These are phyloP conservation scores for Dioctria linearis DNA, from an alignment of 2,888 invertebrate genomes.

Conservation along the genomic window DNA sequence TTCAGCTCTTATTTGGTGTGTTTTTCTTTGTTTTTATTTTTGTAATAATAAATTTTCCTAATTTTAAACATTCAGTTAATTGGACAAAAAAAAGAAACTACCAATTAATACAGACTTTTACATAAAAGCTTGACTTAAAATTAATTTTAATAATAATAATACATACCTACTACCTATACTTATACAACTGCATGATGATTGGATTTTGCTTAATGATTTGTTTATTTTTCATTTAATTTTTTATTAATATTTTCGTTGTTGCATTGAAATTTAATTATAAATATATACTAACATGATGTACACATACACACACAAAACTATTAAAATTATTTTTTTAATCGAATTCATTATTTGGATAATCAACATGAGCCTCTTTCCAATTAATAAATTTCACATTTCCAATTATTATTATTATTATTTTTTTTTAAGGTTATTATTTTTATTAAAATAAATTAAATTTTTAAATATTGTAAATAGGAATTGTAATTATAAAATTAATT, in stretches of 20 bases:
- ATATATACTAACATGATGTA: conserved; percentile 3
- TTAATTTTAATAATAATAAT: background rate
- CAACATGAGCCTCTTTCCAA: too few relatives aligned
- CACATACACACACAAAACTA: background rate
- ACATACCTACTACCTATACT: too few relatives aligned
- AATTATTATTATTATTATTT: too few relatives aligned
- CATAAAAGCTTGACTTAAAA: background rate
- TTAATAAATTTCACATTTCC: too few relatives aligned
- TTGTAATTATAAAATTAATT: too few relatives aligned
- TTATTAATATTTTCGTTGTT: background rate
- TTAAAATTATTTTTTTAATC: background rate
- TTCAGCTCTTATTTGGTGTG: conserved; percentile 30
- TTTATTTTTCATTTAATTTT: background rate
- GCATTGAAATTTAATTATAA: background rate
- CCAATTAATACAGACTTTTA: conserved; percentile 12
- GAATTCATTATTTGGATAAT: too few relatives aligned
- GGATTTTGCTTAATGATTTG: background rate
- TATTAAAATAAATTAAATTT: too few relatives aligned
- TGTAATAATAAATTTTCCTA: background rate
- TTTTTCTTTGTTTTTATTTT: conserved; percentile 7
- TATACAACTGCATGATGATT: background rate
- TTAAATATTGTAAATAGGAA: too few relatives aligned
- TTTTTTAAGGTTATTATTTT: too few relatives aligned
- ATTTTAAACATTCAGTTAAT: conserved; percentile 18
- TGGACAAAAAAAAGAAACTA: conserved; percentile 12